Conservation (phyloP, 2,888 invertebrate genomes). For the Plagodis pulveraria region DNA sequence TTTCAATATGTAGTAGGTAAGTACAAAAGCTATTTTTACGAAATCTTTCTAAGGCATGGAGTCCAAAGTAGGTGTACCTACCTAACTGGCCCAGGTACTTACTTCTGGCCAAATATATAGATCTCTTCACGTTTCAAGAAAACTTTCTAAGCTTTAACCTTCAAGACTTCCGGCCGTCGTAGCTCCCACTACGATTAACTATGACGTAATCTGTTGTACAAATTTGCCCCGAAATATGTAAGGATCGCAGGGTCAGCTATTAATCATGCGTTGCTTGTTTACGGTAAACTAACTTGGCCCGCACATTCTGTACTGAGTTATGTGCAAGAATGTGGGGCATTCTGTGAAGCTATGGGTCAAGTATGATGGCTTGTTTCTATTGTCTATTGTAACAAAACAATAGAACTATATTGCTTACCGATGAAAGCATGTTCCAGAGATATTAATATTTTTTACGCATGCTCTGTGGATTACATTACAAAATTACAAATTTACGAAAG, state of each 20-base stretch:
- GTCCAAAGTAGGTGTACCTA: no score
- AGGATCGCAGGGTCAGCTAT: constrained; percentile 7
- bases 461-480: no score
- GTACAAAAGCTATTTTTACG: no score
- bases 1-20: no score
- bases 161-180: background rate
- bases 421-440: no score
- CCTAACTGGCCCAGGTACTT: no score
- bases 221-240: background rate
- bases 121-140: background rate
- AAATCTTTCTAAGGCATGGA: no score
- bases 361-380: constrained; percentile 1
- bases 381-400: background rate
- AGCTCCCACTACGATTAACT: background rate
- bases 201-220: background rate
- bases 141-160: background rate
- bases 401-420: no score
- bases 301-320: background rate
- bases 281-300: constrained; percentile 2
- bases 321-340: constrained; percentile 8
- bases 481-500: no score
- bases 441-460: no score
- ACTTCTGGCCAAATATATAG: no score
- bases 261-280: constrained; percentile 6
- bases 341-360: background rate